Evolutionary conservation across 2,888 invertebrate species (phyloP).

Genomic region (Coremacera marginata): DNA sequence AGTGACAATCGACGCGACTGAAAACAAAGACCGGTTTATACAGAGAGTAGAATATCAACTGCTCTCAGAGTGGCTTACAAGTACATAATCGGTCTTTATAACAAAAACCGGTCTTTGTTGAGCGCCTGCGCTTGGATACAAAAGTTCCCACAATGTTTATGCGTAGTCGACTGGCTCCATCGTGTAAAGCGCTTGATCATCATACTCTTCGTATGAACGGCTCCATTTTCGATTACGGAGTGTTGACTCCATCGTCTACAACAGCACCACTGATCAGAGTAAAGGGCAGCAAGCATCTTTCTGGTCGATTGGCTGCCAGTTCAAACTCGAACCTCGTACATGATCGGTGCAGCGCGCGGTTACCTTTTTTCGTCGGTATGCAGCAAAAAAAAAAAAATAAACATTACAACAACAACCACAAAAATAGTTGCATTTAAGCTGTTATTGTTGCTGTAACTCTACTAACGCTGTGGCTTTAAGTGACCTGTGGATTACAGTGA

Average conservation of each 20-base stretch:
- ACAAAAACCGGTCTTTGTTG: constrained; percentile 25
- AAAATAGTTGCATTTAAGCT: not conserved
- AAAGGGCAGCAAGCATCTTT: constrained; percentile 54
- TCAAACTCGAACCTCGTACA: constrained; percentile 61
- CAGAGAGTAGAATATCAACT: not conserved
- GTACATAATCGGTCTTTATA: too few relatives aligned
- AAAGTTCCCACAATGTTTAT: constrained; percentile 20
- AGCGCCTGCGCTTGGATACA: constrained; percentile 1
- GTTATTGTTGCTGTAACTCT: not conserved
- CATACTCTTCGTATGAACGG: not conserved
- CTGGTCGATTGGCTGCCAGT: constrained; percentile 65
- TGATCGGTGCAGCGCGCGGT: constrained; percentile 56
- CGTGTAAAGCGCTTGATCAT: not conserved
- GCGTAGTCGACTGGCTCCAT: not conserved
- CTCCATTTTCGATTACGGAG: not conserved
- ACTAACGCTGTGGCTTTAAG: not conserved
- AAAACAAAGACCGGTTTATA: constrained; percentile 20
- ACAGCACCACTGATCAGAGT: not conserved
- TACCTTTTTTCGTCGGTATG: not conserved
- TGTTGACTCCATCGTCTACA: not conserved
- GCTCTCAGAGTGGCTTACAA: not conserved
- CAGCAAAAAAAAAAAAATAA: too few relatives aligned
- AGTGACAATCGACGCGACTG: not conserved
- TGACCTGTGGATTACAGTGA: too few relatives aligned
- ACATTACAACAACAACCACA: not conserved